Evolutionary conservation across 1,140 invertebrate species (phyloP), one percentile per base, ranked within the genome.

Genomic region (Cyclargus thomasi): DNA sequence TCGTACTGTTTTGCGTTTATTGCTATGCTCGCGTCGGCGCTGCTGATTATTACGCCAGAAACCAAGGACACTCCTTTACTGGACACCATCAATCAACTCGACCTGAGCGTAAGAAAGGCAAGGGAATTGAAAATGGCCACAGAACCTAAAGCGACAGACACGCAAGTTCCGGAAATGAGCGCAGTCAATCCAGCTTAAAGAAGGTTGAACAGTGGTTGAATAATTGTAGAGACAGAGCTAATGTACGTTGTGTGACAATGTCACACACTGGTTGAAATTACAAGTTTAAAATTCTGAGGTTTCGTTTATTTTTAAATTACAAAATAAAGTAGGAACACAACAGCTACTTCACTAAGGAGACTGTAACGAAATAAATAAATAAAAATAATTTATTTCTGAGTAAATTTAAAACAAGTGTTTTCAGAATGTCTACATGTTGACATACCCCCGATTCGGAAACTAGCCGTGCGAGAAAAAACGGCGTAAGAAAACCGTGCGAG

Each of bases 11-110:
- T 95, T 73, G 93, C 92, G 0, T 71, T 77, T 14, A 91, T 92
- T 68, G 91, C 93, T 0, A 76, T 94, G 1, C 68, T 92, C 1
- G 92, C 94, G 16, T 93, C 93, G 0, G 21, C 92, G 2, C 76
- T 94, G 1, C 87, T 93, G 0, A 86, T 94, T 4, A 77, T 92
- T 20, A 93, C 95, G 57, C 95, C 95, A 0, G 95, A 95, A 90
- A 95, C 95, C 0, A 91, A 93, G 35, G 92, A 92, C 23, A 77
- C 88, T 2, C 92, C 93, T 53, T 83, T 95, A 53, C 93, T 94
- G 36, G 94, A 95, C 74, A 95, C 94, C 2, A 86, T 95, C 16
- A 90, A 74, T 2, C 74, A 78, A 68, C 29, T 75, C 17, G 22
- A 18, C 0, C 10, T 21, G 6, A 59, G 10, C 20, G 20, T 59